Evolutionary conservation across 2,888 invertebrate species (phyloP).

Genomic region (Standfussiana lucernea): DNA sequence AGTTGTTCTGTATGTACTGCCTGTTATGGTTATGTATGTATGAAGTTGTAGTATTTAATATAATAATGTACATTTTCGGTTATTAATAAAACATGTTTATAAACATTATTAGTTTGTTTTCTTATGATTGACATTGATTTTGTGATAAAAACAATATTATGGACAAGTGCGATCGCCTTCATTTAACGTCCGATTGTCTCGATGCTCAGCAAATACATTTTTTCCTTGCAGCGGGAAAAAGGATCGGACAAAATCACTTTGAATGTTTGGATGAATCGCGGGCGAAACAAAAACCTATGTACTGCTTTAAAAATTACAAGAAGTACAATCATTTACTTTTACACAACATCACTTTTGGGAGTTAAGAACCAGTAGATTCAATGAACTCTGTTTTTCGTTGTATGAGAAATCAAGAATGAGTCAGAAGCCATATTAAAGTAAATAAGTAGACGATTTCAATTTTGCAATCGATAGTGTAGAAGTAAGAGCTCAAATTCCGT

Average conservation of each 20-base stretch:
- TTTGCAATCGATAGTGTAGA: neutral
- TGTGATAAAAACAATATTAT: neutral
- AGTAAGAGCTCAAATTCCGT: neutral
- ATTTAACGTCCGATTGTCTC: neutral
- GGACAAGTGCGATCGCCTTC: conserved; percentile 1
- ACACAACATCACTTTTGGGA: neutral
- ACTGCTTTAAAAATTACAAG: neutral
- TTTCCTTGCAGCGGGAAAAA: neutral
- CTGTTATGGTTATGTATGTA: conserved; percentile 81
- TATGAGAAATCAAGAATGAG: neutral
- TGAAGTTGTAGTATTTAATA: conserved; percentile 86
- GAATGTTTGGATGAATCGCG: neutral
- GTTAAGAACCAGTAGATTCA: neutral
- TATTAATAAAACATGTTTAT: conserved; percentile 89
- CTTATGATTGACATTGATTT: neutral
- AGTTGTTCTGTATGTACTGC: conserved; percentile 72
- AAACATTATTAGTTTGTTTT: conserved; percentile 70
- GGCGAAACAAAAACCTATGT: neutral
- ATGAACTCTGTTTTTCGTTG: neutral
- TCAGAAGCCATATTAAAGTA: neutral
- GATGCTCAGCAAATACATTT: neutral
- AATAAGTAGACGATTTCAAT: neutral
- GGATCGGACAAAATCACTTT: neutral
- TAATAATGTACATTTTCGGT: conserved; percentile 88
- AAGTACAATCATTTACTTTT: neutral